Conservation (phyloP, 2,888 invertebrate genomes). For the Oscheius sp. region DNA sequence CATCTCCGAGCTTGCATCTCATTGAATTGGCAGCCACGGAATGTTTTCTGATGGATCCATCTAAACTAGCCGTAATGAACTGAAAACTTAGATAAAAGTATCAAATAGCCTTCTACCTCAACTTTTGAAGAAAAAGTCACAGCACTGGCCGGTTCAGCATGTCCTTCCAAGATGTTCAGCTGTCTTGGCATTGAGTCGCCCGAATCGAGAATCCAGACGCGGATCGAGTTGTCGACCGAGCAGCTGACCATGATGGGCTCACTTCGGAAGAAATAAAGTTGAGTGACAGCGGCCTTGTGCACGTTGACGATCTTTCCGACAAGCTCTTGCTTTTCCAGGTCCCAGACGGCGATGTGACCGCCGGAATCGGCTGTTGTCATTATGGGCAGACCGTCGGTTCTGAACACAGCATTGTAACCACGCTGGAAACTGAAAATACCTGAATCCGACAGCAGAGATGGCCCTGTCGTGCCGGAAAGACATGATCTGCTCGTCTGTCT, state of each 20-base stretch:
- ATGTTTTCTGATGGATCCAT: slow-evolving; percentile 66
- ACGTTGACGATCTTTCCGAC: slow-evolving; percentile 85
- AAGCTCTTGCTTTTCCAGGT: slow-evolving; percentile 81
- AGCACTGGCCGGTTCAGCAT: slow-evolving; percentile 73
- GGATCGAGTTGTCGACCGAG: slow-evolving; percentile 69
- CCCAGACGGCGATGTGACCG: slow-evolving; percentile 93
- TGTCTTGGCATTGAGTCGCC: slow-evolving; percentile 81
- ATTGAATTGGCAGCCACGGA: slow-evolving; percentile 56
- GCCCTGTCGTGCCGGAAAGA: slow-evolving; percentile 86
- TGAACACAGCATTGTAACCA: slow-evolving; percentile 40
- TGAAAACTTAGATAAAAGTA: slow-evolving; percentile 15
- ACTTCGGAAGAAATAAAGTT: slow-evolving; percentile 85
- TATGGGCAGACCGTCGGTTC: slow-evolving; percentile 65
- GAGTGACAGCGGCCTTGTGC: slow-evolving; percentile 83
- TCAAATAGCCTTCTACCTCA: slow-evolving; percentile 35
- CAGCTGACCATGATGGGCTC: slow-evolving; percentile 86
- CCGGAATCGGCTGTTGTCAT: slow-evolving; percentile 64
- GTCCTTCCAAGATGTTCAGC: slow-evolving; percentile 74
- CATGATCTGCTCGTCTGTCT: slow-evolving; percentile 85
- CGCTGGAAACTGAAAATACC: slow-evolving; percentile 42
- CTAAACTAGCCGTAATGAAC: slow-evolving; percentile 63
- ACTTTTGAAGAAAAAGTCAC: slow-evolving; percentile 43
- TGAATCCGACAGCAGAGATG: slow-evolving; percentile 65
- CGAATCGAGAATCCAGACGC: slow-evolving; percentile 83
- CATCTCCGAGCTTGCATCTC: slow-evolving; percentile 63